Evolutionary conservation across 2,888 invertebrate species (phyloP).

Genomic region (Sicus ferrugineus): DNA sequence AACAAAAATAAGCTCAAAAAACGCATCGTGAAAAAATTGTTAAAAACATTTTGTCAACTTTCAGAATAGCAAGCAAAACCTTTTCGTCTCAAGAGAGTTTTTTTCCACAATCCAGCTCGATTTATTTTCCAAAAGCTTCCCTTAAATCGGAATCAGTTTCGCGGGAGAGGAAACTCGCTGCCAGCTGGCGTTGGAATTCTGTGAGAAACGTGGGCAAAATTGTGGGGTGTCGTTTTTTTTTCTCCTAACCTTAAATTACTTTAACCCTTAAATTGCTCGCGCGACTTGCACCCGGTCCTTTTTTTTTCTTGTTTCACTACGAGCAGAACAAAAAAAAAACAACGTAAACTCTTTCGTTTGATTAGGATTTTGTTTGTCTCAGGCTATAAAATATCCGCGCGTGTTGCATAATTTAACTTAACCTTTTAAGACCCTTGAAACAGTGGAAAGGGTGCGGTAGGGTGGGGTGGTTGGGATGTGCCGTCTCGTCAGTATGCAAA

Average conservation of each 20-base stretch:
- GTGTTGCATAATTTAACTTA: constrained; percentile 34
- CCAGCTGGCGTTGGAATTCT: constrained; percentile 16
- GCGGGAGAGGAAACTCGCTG: not conserved
- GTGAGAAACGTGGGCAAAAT: constrained; percentile 2
- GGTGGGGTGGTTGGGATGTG: not conserved
- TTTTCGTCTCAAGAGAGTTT: too few relatives aligned
- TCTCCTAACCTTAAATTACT: not conserved
- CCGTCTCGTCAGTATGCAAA: constrained; percentile 45
- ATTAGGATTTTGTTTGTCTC: too few relatives aligned
- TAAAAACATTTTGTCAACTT: too few relatives aligned
- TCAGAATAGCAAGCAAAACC: too few relatives aligned
- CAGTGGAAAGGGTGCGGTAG: not conserved
- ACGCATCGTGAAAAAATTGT: too few relatives aligned
- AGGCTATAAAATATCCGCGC: constrained; percentile 28
- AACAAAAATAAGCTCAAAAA: constrained; percentile 22
- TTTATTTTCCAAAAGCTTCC: too few relatives aligned
- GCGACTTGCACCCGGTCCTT: too few relatives aligned
- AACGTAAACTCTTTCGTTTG: too few relatives aligned
- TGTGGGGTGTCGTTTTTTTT: constrained; percentile 19
- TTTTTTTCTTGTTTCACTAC: constrained; percentile 13
- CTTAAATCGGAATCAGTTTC: too few relatives aligned
- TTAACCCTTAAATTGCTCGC: not conserved
- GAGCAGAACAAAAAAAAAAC: too few relatives aligned
- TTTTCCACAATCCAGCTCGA: too few relatives aligned
- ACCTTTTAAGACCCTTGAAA: constrained; percentile 31